Evolutionary conservation across 64 coral and sea anemone species (phyloP), one percentile per base, ranked within the genome.

Genomic region (Porites lutea): DNA sequence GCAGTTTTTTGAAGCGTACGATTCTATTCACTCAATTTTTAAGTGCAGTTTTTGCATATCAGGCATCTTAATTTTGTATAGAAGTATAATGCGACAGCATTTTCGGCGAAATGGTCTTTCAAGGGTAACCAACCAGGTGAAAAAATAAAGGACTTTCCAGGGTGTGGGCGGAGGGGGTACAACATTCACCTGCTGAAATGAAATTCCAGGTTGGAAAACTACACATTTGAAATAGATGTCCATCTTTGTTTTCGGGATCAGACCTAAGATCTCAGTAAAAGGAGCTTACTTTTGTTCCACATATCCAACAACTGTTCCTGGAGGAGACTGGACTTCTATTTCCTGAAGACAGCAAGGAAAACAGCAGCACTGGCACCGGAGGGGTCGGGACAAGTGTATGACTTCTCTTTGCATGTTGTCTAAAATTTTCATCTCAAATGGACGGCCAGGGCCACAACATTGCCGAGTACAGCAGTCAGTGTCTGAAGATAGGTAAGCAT

Each of bases 391-490:
- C 27, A 98, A 60, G 59, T 92, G 96, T 13, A 98, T 98, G 10
- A 98, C 90, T 78, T 98, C 96, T 62, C 96, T 89, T 59, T 87
- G 87, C 65, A 65, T 73, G 47, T 98, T 98, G 67, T 98, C 96
- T 48, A 87, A 44, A 51, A 98, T 86, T 74, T 82, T 82, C 89
- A 98, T 98, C 62, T 98, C 93, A 93, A 98, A 98, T 20, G 96
- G 96, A 67, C 96, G 85, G 3, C 78, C 86, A 70, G 96, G 96
- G 3, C 96, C 96, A 95, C 96, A 98, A 48, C 93, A 98, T 27
- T 95, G 79, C 48, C 96, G 78, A 52, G 96, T 98, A 16, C 93
- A 95, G 47, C 89, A 98, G 19, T 98, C 96, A 43, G 93, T 98
- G 60, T 98, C 96, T 98, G 8, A 8, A 92, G 77, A 52, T 12